These are phyloP conservation scores for Aplidium turbinatum DNA, from an alignment of 23 tunicate species.

Conservation along the genomic window DNA sequence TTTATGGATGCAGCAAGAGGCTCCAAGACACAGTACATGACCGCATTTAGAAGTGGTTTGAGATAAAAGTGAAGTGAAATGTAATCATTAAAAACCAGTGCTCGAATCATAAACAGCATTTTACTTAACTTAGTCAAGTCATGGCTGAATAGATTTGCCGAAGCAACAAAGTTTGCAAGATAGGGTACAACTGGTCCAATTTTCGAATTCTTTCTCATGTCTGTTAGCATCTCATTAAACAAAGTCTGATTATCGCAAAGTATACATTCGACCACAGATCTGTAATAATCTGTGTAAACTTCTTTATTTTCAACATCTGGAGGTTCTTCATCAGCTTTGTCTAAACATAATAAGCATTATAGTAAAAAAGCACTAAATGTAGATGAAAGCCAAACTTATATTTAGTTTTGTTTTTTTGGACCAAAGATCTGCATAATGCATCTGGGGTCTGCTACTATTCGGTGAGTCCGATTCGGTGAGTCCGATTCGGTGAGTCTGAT, in stretches of 20 bases:
- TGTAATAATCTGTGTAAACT: constrained; percentile 35
- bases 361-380: too few relatives aligned
- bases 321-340: too few relatives aligned
- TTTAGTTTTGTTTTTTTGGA: too few relatives aligned
- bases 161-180: constrained; percentile 43
- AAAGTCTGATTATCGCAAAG: constrained; percentile 55
- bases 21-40: constrained; percentile 74
- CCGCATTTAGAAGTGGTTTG: constrained; percentile 52
- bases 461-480: too few relatives aligned
- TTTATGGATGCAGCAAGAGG: constrained; percentile 86
- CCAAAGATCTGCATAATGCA: too few relatives aligned
- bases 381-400: too few relatives aligned
- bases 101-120: constrained; percentile 55
- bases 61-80: constrained; percentile 37
- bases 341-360: too few relatives aligned
- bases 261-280: constrained; percentile 48
- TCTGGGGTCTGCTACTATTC: too few relatives aligned
- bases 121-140: constrained; percentile 53
- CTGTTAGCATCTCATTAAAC: constrained; percentile 37
- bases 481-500: too few relatives aligned
- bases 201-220: constrained; percentile 57
- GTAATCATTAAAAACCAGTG: constrained; percentile 38
- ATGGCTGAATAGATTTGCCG: constrained; percentile 71
- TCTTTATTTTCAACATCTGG: neutral
- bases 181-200: constrained; percentile 51